phyloP scores from a whole-genome alignment of 2,113 vertebrate species.

The Phrynocephalus versicolor region DNA sequence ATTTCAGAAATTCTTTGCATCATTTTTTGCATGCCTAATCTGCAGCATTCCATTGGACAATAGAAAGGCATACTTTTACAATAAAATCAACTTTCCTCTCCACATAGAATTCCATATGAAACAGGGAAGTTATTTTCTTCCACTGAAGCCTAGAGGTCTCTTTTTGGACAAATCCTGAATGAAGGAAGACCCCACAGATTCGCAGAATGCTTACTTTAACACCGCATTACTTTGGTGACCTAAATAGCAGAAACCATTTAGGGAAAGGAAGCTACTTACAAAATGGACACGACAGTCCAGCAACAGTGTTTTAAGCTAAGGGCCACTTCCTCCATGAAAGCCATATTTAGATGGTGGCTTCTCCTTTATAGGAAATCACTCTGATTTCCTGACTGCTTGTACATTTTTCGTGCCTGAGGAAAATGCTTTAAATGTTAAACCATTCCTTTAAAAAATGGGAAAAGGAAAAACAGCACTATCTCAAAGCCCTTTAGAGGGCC shows the following conservation, averaged over 20 bases:
- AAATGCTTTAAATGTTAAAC: background rate
- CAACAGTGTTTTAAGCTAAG: background rate
- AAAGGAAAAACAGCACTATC: background rate
- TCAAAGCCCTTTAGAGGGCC: background rate
- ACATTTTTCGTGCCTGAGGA: background rate
- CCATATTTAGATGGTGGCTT: background rate
- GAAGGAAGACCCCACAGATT: background rate
- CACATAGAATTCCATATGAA: background rate
- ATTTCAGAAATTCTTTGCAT: background rate
- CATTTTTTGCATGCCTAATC: background rate
- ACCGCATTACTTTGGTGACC: background rate
- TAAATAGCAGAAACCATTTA: background rate
- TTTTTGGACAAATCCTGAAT: background rate
- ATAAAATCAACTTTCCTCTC: background rate
- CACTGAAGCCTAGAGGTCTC: background rate
- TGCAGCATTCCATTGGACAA: background rate
- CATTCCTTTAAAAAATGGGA: background rate
- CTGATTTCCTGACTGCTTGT: background rate
- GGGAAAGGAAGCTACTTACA: background rate
- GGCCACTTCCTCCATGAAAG: background rate
- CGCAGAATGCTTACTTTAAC: background rate
- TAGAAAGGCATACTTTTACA: background rate
- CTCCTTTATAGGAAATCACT: background rate
- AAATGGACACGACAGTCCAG: background rate
- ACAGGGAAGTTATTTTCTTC: background rate